A percentile compares a stretch with the other conserved stretches of the same genome.
Evolutionary conservation across 2,113 vertebrate genomes (phyloP).

Genomic region (Zeus faber): DNA sequence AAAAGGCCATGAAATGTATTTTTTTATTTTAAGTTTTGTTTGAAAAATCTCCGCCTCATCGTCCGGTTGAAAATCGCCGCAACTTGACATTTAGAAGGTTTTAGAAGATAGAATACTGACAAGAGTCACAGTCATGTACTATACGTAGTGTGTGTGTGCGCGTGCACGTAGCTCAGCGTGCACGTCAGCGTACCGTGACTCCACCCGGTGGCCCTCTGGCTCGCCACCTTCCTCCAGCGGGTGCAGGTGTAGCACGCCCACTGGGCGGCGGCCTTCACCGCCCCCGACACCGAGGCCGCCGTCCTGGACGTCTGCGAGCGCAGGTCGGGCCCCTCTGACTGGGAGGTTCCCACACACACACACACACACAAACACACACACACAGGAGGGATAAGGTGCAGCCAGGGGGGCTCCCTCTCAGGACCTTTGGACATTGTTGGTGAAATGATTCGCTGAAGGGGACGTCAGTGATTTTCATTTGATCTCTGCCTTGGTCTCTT

Average conservation of each 20-base stretch:
- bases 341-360: not conserved
- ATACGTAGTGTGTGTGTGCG: not conserved
- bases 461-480: too few relatives aligned
- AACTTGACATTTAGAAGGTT: not conserved
- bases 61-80: not conserved
- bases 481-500: too few relatives aligned
- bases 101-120: too few relatives aligned
- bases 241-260: constrained; percentile 49
- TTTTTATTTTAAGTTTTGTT: too few relatives aligned
- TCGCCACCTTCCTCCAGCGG: constrained; percentile 45
- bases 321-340: not conserved
- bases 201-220: constrained; percentile 22
- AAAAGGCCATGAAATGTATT: too few relatives aligned
- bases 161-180: constrained; percentile 18
- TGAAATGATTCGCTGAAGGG: too few relatives aligned
- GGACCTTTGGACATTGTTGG: too few relatives aligned
- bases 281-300: constrained; percentile 11
- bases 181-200: too few relatives aligned
- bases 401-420: too few relatives aligned
- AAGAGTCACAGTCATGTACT: too few relatives aligned
- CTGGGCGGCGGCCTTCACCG: constrained; percentile 16
- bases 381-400: too few relatives aligned
- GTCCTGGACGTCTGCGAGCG: constrained; percentile 2
- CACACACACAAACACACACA: not conserved
- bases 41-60: not conserved